Evolutionary conservation across 2,113 vertebrate genomes (phyloP), one percentile per base, ranked within the genome.

Genomic region (Scytalopus superciliaris): DNA sequence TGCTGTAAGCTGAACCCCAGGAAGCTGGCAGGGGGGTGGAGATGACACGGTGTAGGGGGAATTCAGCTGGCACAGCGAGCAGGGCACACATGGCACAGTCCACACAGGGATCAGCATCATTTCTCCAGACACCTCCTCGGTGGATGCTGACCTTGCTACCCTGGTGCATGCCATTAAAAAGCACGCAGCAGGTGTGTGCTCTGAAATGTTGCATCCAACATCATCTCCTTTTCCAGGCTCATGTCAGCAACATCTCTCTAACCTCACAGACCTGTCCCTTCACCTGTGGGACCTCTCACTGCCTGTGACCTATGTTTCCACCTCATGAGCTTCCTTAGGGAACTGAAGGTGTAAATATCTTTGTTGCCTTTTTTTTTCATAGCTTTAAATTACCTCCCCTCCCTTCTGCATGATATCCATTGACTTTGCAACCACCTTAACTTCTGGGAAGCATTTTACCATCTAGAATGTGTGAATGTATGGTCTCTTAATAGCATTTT

Each of bases 21-120:
- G 40, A 44, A 44, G 37, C 37, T 49, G 19, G 16, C 33, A 10
- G 59, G 31, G 37, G 9, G 16, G 52, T 49, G 73, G 39, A 45
- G 40, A 6, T 5, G 30, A 6, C 14, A 4, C 0, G 2, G 14
- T 5, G 25, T 2, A 25, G 42, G 19, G 78, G 30, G 50, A 23
- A 40, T 12, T 24, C 0, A 3, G 9, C 55, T 8, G 37, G 11
- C 13, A 7, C 14, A 4, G 31, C 3, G 27, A 69, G 31, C 52
- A 13, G 21, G 4, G 12, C 42, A 9, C 6, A 3, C 52, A 5
- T 2, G 52, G 47, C 68, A 31, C 18, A 6, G 25, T 4, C 3
- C 18, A 33, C 10, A 3, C 24, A 35, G 49, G 39, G n/a, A 40
- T 33, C 47, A 56, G 53, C 19, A 42, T 64, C 28, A 0, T 60